A percentile compares a stretch with the other conserved stretches of the same genome.
Conservation (phyloP, 1,140 invertebrate species). For the Maniola jurtina region DNA sequence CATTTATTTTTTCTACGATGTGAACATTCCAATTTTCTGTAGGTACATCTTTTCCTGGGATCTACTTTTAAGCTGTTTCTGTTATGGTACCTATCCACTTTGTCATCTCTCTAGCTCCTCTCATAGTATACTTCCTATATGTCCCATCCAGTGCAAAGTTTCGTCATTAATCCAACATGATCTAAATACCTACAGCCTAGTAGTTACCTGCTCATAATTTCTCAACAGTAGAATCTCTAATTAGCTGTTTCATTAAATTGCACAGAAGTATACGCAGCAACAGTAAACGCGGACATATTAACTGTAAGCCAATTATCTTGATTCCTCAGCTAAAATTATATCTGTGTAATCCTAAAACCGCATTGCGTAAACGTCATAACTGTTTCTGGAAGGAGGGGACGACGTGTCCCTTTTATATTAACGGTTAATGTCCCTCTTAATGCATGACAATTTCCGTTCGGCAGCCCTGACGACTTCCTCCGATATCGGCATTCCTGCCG, state of each 20-base stretch:
- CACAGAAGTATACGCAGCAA: not conserved
- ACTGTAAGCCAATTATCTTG: conserved; percentile 15
- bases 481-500: conserved; percentile 21
- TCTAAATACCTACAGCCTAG: not conserved
- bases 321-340: conserved; percentile 12
- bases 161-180: not conserved
- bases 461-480: conserved; percentile 48
- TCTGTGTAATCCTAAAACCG: conserved; percentile 19
- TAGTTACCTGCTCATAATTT: not conserved
- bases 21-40: too few species aligned
- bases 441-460: conserved; percentile 56
- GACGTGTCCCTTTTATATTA: conserved; percentile 52
- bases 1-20: too few species aligned
- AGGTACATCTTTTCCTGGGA: too few species aligned
- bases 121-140: too few species aligned
- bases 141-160: not conserved
- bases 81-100: too few species aligned
- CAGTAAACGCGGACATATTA: conserved; percentile 8
- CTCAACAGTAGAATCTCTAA: not conserved
- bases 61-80: too few species aligned
- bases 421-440: conserved; percentile 57
- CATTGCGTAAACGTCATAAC: conserved; percentile 31
- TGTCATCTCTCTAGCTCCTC: too few species aligned
- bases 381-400: conserved; percentile 41
- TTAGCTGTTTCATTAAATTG: conserved; percentile 6